Base-by-base conservation (phyloP, 2,888 invertebrate species). In the Hypomecis atomaria region DNA sequence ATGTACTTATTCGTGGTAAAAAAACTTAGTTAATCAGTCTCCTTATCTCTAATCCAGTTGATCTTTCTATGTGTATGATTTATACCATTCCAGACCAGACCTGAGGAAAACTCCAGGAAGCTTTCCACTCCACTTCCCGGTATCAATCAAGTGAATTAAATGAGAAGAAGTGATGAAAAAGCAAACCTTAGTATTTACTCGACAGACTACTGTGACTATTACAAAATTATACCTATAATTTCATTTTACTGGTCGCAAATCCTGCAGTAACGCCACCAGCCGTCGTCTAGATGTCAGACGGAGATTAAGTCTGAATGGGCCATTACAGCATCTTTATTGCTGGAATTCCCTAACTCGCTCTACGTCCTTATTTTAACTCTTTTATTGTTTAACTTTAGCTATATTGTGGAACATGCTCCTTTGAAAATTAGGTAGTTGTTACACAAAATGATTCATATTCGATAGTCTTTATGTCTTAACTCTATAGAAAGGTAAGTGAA, bases 301-400 rank as follows among this genome's bases (percentile, higher is more conserved):
- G 50, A 79, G 90, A 90, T 90, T 70, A 82, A 78, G 68, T 50
- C 76, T 75, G 82, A 86, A 86, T 84, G 78, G 81, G 78, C 85
- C 84, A 88, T 89, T 87, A 85, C 68, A 70, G 71, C 75, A 70
- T 74, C 38, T 77, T 77, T 77, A 74, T 65, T 42, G 52, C 42
- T 61, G 63, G 69, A 57, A 66, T 65, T 63, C 59, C 59, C 69
- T 57, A 54, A 63, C 48, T 54, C 23, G 47, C 23, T 57, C 8
- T 59, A 56, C 52, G 42, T 67, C 62, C 63, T 60, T 53, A 55
- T 49, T 45, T 36, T 44, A 53, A 38, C 47, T 52, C 37, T 52
- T 58, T 47, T 57, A 59, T 53, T 60, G 50, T 63, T 66, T 54
- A 45, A 37, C 37, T 61, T 47, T 49, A 54, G 33, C 47, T 45